Base-by-base conservation (phyloP, 1,140 invertebrate species). In the Heliconius hewitsoni region DNA sequence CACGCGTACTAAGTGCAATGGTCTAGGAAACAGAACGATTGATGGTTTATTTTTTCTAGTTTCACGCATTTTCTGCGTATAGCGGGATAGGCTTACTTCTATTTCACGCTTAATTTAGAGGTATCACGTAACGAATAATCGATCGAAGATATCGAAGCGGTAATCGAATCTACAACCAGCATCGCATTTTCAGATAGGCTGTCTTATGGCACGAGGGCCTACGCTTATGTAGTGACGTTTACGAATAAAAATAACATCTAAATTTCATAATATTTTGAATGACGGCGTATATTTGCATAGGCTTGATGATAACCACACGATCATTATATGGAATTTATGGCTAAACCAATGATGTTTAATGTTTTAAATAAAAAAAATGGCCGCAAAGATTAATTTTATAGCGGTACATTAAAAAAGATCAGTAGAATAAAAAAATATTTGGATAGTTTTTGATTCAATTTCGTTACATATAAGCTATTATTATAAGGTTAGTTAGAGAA, bases 261-360 rank as follows among this genome's bases (percentile, higher is more conserved):
- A 46, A 74, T 74, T 74, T 80, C 76, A 80, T 75, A 75, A 82
- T 75, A 80, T 76, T 80, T 76, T 79, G 66, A 73, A 75, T 16
- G 11, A 66, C 46, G n/a, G n/a, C 34, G 6, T n/a, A 75, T n/a
- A 60, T 60, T 73, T 50, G 46, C 9, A 6, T 71, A 66, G 55
- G 23, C 60, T 37, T 66, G 79, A 79, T 74, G 74, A 76, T 73
- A 73, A 72, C 75, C 77, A 76, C 30, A 66, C 73, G 73, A 30
- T 39, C 46, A 39, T 79, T 79, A 57, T 73, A n/a, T 34, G 34
- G 73, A 50, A 79, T 79, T 75, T 79, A 75, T 79, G 73, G 23
- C 23, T 66, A 23, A 66, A 27, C 60, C 60, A 66, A 66, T 66
- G 60, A 27, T 66, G 60, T 66, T 66, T 66, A 66, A 66, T 66